Base-by-base conservation (phyloP, 2,888 invertebrate genomes). In the Aleiodes alternator region DNA sequence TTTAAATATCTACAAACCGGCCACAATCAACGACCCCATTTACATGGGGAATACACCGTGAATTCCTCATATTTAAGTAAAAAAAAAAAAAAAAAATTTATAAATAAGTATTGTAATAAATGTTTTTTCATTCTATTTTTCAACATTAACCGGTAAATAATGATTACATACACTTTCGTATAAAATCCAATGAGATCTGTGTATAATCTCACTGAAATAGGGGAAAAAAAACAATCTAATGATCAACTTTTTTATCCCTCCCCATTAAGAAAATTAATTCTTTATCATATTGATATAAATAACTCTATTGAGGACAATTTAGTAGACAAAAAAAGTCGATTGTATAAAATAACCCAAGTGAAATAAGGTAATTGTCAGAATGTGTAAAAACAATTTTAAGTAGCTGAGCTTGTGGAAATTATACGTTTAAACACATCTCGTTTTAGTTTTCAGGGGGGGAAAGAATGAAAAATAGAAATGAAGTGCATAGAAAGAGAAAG, bases 1-100 rank as follows among this genome's bases (percentile, higher is more conserved):
- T 72, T 72, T 43, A 48, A 64, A 70, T 71, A 72, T 68, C n/a
- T 72, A 72, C 50, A 61, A 57, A 61, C 51, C 53, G 56, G 53
- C 64, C 57, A 55, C 68, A 64, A 16, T 38, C 64, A 16, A 38
- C 66, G 50, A 9, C 16, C 66, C 9, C 38, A 64, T 64, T 64
- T 64, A 23, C 64, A 43, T 64, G 16, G 14, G 14, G 7, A 11
- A 43, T 16, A 43, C 11, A 4, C 16, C 64, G 11, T 16, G 16
- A 64, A 64, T 64, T 14, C 12, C 8, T 64, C 64, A 43, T 8
- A 43, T 48, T 11, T 11, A 43, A 4, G 16, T 16, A 14, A 55
- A 14, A 51, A 6, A 11, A 50, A 50, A 50, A 11, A 51, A 51
- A 51, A 51, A 51, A 51, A 23, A 23, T 23, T 11, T 55, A 8